Conservation (phyloP, 2,113 vertebrate species). For the Ochotona princeps region DNA sequence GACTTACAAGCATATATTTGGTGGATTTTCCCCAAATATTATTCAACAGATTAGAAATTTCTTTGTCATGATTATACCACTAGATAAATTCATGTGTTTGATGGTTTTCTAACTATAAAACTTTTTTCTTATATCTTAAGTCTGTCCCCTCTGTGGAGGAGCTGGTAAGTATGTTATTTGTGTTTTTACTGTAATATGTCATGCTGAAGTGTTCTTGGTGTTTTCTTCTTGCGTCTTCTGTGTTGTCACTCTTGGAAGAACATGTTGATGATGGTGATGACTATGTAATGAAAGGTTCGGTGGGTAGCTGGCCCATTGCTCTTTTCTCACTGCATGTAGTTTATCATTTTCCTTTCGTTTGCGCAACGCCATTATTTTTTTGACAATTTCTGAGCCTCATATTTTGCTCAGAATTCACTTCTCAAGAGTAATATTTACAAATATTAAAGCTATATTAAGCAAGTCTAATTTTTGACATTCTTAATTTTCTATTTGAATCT, state of each 20-base stretch:
- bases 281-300: constrained; percentile 39
- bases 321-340: constrained; percentile 18
- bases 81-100: constrained; percentile 67
- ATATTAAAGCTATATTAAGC: background rate
- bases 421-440: background rate
- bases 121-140: constrained; percentile 92
- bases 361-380: constrained; percentile 42
- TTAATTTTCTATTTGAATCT: constrained; percentile 36
- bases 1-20: constrained; percentile 57
- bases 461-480: background rate
- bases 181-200: constrained; percentile 66
- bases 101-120: constrained; percentile 86
- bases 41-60: constrained; percentile 18
- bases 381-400: constrained; percentile 10
- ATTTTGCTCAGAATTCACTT: constrained; percentile 8
- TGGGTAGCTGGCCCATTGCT: background rate
- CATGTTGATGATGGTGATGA: background rate
- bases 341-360: constrained; percentile 34
- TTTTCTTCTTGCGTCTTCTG: constrained; percentile 54
- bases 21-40: constrained; percentile 37
- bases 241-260: constrained; percentile 56
- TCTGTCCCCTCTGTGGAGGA: constrained; percentile 93
- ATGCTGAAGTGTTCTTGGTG: constrained; percentile 71
- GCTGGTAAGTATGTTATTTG: constrained; percentile 92
- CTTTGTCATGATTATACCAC: constrained; percentile 62